Percentiles rank a stretch among this genome's conserved stretches.
These are phyloP conservation scores for Epistrophella euchroma DNA, from an alignment of 2,888 invertebrate genomes.

Conservation along the genomic window DNA sequence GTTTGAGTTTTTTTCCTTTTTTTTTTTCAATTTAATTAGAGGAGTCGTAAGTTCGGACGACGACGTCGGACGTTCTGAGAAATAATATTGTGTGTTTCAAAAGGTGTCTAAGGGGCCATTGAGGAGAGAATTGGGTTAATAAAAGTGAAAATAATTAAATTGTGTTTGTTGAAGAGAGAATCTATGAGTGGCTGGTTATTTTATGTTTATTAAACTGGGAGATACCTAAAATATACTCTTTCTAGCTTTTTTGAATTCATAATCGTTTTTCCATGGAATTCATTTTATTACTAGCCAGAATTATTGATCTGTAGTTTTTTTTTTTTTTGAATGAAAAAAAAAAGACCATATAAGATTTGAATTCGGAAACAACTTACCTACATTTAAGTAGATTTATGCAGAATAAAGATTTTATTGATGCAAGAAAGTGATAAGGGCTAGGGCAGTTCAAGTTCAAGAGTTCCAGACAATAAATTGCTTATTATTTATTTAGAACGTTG, in stretches of 20 bases:
- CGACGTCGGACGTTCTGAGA: constrained; percentile 54
- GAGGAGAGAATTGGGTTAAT: neutral
- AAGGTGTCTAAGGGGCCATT: neutral
- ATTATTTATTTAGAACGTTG: constrained; percentile 18
- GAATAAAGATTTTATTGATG: constrained; percentile 13
- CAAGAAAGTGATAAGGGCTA: neutral
- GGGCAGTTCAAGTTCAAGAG: constrained; percentile 2
- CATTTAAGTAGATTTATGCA: neutral
- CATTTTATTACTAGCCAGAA: neutral
- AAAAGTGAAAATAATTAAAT: neutral
- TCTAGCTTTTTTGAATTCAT: neutral
- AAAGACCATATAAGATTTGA: neutral
- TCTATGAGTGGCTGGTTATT: neutral
- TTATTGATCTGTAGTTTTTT: neutral
- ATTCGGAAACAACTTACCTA: neutral
- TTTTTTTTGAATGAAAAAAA: constrained; percentile 18
- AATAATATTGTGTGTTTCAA: constrained; percentile 11
- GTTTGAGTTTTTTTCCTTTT: neutral
- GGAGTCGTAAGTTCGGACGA: constrained; percentile 47
- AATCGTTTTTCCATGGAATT: neutral
- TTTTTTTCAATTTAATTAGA: constrained; percentile 27
- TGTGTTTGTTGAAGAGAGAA: constrained; percentile 7
- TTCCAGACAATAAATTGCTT: neutral
- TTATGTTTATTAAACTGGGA: constrained; percentile 7
- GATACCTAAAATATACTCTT: constrained; percentile 1